Evolutionary conservation across 2,888 invertebrate genomes (phyloP), one percentile per base, ranked within the genome.

Genomic region (Trissolcus brochymenae): DNA sequence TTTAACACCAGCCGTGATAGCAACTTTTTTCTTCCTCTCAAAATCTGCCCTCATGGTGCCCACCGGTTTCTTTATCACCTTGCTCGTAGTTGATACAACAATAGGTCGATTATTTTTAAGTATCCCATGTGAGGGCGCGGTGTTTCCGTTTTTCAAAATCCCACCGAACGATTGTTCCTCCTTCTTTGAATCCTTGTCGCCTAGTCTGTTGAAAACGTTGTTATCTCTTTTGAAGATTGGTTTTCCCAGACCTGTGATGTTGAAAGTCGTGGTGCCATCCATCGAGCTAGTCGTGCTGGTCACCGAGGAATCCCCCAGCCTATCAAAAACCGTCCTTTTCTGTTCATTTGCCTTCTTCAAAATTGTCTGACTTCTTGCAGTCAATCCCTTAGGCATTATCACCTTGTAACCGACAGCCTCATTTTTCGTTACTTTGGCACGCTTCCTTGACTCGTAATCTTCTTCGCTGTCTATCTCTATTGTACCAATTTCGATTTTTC

Each of bases 261-360:
- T 89, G 59, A 89, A 89, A 0, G 85, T 87, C 3, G 87, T 85
- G 1, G 64, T 79, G 4, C 78, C 78, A 51, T 78, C 82, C 0
- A 78, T 35, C 0, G 84, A 80, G 80, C 83, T 87, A 13, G 90
- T 90, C 1, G 90, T 90, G 72, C 90, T 90, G 1, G 89, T 88
- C 1, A 90, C 89, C 14, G 88, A 88, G 76, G 90, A 90, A 41
- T 90, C 90, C 11, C 91, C 91, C 46, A 91, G 84, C 75, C 91
- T 88, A 46, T 90, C 90, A 81, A 91, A 91, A n/a, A 91, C 91
- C 13, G 91, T 90, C 76, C 87, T 84, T 64, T 90, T 89, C 60
- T 85, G 85, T 16, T 89, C 87, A 2, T 79, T 17, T 0, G 83
- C 78, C 71, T 89, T 88, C 41, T 89, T 87, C 14, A 90, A 67